These are phyloP conservation scores for Blastomussa wellsi DNA, from an alignment of 92 coral and sea anemone genomes.

Conservation along the genomic window DNA sequence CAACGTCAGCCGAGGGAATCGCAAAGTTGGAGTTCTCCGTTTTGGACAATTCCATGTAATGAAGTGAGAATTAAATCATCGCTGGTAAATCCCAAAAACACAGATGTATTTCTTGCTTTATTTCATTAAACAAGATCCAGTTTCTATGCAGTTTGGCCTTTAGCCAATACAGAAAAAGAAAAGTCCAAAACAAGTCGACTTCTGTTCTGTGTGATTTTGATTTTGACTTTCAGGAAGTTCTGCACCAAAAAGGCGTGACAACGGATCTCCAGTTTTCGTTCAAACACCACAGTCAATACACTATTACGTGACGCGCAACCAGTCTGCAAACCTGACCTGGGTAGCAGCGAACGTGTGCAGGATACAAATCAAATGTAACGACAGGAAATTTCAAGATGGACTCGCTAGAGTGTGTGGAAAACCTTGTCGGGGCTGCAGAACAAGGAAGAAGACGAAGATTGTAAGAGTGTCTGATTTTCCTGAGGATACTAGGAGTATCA, in stretches of 20 bases:
- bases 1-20: background rate
- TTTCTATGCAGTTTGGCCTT: too few species aligned
- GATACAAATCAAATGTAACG: constrained; percentile 22
- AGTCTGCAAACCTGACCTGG: constrained; percentile 14
- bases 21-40: background rate
- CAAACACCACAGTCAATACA: constrained; percentile 4
- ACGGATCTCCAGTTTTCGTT: background rate
- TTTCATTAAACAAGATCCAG: too few species aligned
- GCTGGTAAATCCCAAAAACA: background rate
- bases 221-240: constrained; percentile 1
- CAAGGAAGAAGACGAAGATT: constrained; percentile 8
- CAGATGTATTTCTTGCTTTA: background rate
- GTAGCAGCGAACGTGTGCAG: constrained; percentile 16
- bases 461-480: constrained; percentile 17
- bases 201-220: background rate
- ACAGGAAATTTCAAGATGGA: constrained; percentile 6
- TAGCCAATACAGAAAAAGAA: background rate
- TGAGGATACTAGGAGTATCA: background rate
- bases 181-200: background rate
- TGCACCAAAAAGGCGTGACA: background rate
- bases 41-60: too few species aligned
- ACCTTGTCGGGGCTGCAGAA: constrained; percentile 1
- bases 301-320: constrained; percentile 5
- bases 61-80: background rate
- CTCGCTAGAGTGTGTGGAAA: constrained; percentile 7